A percentile compares a stretch with the other conserved stretches of the same genome.
phyloP scores from a whole-genome alignment of 1,140 invertebrate genomes.

The Vanessa atalanta region DNA sequence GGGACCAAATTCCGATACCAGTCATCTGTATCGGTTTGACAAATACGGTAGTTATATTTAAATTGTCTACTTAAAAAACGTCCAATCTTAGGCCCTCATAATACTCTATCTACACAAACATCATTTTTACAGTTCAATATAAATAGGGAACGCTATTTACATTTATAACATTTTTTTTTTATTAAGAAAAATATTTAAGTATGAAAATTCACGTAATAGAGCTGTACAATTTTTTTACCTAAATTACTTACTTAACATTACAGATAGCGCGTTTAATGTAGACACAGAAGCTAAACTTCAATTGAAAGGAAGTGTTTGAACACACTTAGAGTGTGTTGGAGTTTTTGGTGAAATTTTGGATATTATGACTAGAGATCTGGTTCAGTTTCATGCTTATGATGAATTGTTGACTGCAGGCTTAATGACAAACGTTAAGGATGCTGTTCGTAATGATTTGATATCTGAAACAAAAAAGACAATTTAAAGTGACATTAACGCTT shows the following conservation, averaged over 20 bases:
- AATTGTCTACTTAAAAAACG: constrained; percentile 33
- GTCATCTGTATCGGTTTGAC: no score
- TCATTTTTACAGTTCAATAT: constrained; percentile 29
- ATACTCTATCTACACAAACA: constrained; percentile 35
- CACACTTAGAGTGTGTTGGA: not conserved
- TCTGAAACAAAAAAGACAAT: constrained; percentile 29
- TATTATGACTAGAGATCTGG: constrained; percentile 39
- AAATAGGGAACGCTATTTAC: constrained; percentile 44
- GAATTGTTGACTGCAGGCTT: constrained; percentile 7
- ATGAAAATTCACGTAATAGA: constrained; percentile 51
- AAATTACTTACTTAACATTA: constrained; percentile 26
- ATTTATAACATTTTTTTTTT: constrained; percentile 42
- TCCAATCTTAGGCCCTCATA: constrained; percentile 37
- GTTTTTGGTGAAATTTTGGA: constrained; percentile 38
- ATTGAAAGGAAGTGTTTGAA: constrained; percentile 23
- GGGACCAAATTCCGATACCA: no score
- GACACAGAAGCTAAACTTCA: constrained; percentile 29
- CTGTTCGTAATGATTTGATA: not conserved
- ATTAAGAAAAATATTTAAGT: constrained; percentile 61
- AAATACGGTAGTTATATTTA: not conserved
- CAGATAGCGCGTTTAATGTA: constrained; percentile 19
- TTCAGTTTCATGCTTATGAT: constrained; percentile 18
- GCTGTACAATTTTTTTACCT: constrained; percentile 53
- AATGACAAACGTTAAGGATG: constrained; percentile 1
- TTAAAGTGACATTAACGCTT: not conserved